A percentile compares a stretch with the other conserved stretches of the same genome.
These are phyloP conservation scores for Brachylomia viminalis DNA, from an alignment of 2,888 invertebrate genomes.

Conservation along the genomic window DNA sequence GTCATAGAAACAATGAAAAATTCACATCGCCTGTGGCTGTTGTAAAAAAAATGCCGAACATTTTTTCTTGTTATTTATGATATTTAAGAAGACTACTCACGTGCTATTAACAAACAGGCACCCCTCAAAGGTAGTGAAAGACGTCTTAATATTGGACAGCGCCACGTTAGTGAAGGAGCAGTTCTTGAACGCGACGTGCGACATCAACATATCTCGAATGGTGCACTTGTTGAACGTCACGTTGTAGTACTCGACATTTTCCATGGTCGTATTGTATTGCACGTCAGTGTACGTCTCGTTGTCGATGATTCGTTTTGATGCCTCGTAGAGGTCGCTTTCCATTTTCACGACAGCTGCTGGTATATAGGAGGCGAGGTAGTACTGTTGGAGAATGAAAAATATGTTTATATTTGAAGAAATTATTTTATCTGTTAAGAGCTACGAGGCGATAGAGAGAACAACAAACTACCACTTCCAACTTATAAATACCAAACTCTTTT, in stretches of 20 bases:
- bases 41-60: too few relatives aligned
- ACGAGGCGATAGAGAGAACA: too few relatives aligned
- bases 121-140: constrained; percentile 92
- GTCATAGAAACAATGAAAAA: too few relatives aligned
- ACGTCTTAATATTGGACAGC: constrained; percentile 93
- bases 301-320: constrained; percentile 74
- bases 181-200: constrained; percentile 93
- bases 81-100: constrained; percentile 78
- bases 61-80: background rate
- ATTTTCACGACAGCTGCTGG: constrained; percentile 86
- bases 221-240: constrained; percentile 92
- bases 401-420: too few relatives aligned
- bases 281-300: constrained; percentile 80
- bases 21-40: too few relatives aligned
- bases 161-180: constrained; percentile 93
- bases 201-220: constrained; percentile 92
- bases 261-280: constrained; percentile 90
- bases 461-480: too few relatives aligned
- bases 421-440: too few relatives aligned
- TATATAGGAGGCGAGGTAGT: constrained; percentile 90
- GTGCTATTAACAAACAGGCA: constrained; percentile 92
- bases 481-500: too few relatives aligned
- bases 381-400: constrained; percentile 71
- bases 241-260: constrained; percentile 92
- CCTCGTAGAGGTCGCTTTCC: constrained; percentile 79